Conservation (phyloP, 2,888 invertebrate species). For the Zeuzera pyrina region DNA sequence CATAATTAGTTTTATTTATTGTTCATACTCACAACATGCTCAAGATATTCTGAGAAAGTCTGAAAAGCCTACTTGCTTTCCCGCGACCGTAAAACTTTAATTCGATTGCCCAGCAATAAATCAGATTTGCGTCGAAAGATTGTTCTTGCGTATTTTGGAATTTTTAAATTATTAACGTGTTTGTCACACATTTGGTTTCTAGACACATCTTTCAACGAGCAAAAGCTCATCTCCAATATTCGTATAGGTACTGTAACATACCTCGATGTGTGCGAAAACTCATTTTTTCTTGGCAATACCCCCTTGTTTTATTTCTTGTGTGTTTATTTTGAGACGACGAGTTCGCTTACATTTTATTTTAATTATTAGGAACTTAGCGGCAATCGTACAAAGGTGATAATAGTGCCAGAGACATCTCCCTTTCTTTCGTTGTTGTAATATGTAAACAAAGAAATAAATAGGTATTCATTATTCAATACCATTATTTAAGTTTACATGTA, state of each 20-base stretch:
- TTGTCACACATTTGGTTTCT: conserved; percentile 27
- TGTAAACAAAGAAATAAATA: no score
- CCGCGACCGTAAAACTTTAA: no score
- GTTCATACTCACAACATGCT: no score
- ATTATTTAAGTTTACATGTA: no score
- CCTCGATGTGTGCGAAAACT: conserved; percentile 22
- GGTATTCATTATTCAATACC: no score
- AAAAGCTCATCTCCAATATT: conserved; percentile 20
- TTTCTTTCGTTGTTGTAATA: not conserved
- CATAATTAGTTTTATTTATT: no score
- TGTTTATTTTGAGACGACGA: conserved; percentile 39
- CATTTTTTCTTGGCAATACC: conserved; percentile 55
- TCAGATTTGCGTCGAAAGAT: not conserved
- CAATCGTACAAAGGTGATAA: not conserved
- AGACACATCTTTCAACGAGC: conserved; percentile 28
- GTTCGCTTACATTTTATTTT: conserved; percentile 32
- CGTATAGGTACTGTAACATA: conserved; percentile 6
- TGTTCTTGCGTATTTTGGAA: not conserved
- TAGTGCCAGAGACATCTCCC: not conserved
- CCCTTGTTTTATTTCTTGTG: conserved; percentile 39
- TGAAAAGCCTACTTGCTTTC: no score
- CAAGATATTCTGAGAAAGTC: no score
- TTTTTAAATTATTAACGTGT: conserved; percentile 6
- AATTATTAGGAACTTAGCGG: conserved; percentile 3
- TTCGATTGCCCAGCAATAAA: no score